These are phyloP conservation scores for Agriopis leucophaearia DNA, from an alignment of 2,888 invertebrate genomes.

Conservation along the genomic window DNA sequence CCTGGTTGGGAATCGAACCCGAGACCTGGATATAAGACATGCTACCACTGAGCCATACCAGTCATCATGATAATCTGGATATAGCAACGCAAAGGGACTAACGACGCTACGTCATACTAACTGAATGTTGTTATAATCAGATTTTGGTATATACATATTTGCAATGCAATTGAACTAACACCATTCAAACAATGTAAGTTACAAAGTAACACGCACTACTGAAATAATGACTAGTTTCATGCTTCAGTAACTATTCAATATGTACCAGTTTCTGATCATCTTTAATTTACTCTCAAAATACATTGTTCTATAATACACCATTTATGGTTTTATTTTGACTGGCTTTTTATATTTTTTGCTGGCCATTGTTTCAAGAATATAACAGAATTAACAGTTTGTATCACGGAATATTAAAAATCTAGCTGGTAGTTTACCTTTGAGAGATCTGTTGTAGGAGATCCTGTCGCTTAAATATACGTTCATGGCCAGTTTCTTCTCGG, in stretches of 20 bases:
- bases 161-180: not conserved
- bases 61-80: too few species aligned
- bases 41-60: too few species aligned
- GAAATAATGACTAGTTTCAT: conserved; percentile 4
- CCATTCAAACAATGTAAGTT: not conserved
- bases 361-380: too few species aligned
- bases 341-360: not conserved
- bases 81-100: too few species aligned
- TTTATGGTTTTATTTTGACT: not conserved
- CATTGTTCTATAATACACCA: too few species aligned
- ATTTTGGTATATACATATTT: not conserved
- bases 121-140: too few species aligned
- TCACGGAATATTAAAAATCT: conserved; percentile 5
- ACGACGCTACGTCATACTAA: too few species aligned
- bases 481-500: conserved; percentile 93
- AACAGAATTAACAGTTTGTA: not conserved
- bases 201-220: not conserved
- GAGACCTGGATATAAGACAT: too few species aligned
- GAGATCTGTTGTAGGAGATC: conserved; percentile 93
- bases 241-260: conserved; percentile 16
- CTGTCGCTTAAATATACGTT: conserved; percentile 96
- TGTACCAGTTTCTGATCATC: conserved; percentile 7
- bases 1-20: too few species aligned
- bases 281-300: not conserved
- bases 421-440: conserved; percentile 83